phyloP scores from a whole-genome alignment of 2,113 vertebrate genomes.

The Ailurus styani region DNA sequence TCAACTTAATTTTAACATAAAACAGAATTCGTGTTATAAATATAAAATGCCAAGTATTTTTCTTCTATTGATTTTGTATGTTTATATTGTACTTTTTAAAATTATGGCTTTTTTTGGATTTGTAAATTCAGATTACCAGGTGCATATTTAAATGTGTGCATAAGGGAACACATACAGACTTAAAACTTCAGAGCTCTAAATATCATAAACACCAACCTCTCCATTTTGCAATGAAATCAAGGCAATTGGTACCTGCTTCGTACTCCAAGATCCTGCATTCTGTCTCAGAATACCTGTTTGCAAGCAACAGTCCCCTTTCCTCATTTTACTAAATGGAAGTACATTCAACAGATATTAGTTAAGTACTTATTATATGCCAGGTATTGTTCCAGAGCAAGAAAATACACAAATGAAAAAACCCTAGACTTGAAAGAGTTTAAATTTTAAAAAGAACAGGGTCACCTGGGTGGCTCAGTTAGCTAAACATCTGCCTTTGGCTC shows the following conservation, averaged over 20 bases:
- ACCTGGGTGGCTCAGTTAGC: neutral
- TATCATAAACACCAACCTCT: neutral
- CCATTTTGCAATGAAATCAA: neutral
- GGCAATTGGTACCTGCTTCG: no score
- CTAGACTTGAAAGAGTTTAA: neutral
- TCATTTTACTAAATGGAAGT: accelerated
- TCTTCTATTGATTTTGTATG: neutral
- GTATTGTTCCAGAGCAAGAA: neutral
- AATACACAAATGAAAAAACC: neutral
- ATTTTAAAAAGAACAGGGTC: neutral
- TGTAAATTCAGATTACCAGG: neutral
- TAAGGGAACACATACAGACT: neutral
- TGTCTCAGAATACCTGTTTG: neutral
- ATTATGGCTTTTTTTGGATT: neutral
- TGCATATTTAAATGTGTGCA: neutral
- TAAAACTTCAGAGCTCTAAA: neutral
- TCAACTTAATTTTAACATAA: constrained; percentile 1
- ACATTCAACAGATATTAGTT: neutral
- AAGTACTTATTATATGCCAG: neutral
- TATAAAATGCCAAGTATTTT: neutral
- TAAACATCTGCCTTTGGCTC: neutral
- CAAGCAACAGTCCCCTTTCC: neutral
- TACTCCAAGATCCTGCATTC: neutral
- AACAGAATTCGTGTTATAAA: neutral
- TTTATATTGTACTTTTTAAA: neutral